These are phyloP conservation scores for Octodon degus DNA, from an alignment of 2,113 vertebrate species.

Conservation along the genomic window DNA sequence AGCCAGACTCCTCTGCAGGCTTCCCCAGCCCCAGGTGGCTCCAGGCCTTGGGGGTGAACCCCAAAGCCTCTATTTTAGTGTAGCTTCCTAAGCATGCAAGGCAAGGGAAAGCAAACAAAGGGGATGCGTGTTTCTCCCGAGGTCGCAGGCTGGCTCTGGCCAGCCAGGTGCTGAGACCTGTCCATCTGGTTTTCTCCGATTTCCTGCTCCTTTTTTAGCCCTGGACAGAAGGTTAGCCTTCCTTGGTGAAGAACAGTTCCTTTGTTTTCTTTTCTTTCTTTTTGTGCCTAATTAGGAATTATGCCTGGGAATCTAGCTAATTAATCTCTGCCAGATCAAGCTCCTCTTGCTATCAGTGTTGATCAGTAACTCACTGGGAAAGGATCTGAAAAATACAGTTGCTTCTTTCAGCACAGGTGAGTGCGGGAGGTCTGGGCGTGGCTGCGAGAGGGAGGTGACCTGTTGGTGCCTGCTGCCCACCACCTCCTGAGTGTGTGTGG, in stretches of 20 bases:
- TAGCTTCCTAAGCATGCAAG: slow-evolving; percentile 53
- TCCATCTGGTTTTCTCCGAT: slow-evolving; percentile 4
- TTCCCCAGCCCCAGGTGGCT: background rate
- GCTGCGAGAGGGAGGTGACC: background rate
- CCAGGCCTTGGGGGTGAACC: slow-evolving; percentile 36
- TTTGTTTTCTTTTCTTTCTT: slow-evolving; percentile 74
- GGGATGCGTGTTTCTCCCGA: slow-evolving; percentile 63
- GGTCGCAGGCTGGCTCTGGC: slow-evolving; percentile 33
- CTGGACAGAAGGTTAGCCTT: slow-evolving; percentile 28
- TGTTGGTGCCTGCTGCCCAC: background rate
- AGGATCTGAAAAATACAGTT: background rate
- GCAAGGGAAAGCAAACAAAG: slow-evolving; percentile 58
- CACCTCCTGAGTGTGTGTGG: background rate
- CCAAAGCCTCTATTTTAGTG: slow-evolving; percentile 68
- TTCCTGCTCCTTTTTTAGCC: slow-evolving; percentile 37
- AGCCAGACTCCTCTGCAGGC: slow-evolving; percentile 8
- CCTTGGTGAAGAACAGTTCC: slow-evolving; percentile 64
- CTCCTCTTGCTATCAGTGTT: slow-evolving; percentile 23
- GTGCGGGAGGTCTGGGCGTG: background rate
- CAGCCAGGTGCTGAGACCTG: background rate
- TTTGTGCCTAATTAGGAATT: slow-evolving; percentile 76
- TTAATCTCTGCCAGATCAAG: slow-evolving; percentile 74
- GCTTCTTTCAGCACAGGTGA: slow-evolving; percentile 26
- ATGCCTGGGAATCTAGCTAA: slow-evolving; percentile 72
- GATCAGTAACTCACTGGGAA: slow-evolving; percentile 66